Conservation (phyloP, 2,797 vertebrate genomes). For the Hippoglossus hippoglossus region DNA sequence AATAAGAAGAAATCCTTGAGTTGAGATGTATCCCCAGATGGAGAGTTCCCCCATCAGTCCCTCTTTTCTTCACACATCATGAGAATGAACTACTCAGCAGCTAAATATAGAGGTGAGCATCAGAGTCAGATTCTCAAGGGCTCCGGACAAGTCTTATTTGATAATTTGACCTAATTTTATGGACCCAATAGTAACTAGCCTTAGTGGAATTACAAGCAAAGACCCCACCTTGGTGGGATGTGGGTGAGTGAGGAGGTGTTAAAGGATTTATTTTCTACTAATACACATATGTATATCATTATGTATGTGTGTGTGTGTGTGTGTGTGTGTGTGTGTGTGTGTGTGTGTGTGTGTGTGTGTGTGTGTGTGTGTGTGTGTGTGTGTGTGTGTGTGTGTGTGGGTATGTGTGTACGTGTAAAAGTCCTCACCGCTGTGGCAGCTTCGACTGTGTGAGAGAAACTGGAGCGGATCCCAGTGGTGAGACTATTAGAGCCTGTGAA, state of each 20-base stretch:
- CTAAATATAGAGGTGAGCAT: conserved; percentile 63
- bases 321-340: background rate
- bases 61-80: conserved; percentile 45
- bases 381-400: no score
- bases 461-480: conserved; percentile 97
- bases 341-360: no score
- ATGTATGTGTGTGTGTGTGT: conserved; percentile 24
- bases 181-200: conserved; percentile 50
- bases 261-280: conserved; percentile 11
- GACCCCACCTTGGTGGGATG: conserved; percentile 8
- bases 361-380: no score
- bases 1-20: background rate
- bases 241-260: conserved; percentile 4
- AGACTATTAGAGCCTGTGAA: conserved; percentile 96
- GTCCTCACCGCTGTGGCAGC: conserved; percentile 51
- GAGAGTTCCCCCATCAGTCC: conserved; percentile 29
- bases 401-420: no score
- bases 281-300: conserved; percentile 17
- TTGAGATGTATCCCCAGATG: conserved; percentile 11
- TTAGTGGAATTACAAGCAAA: conserved; percentile 58
- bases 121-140: conserved; percentile 42
- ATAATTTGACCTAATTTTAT: conserved; percentile 77
- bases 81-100: conserved; percentile 36
- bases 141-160: conserved; percentile 53
- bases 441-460: conserved; percentile 88